Evolutionary conservation across 2,113 vertebrate genomes (phyloP).

Genomic region (Zonotrichia leucophrys): DNA sequence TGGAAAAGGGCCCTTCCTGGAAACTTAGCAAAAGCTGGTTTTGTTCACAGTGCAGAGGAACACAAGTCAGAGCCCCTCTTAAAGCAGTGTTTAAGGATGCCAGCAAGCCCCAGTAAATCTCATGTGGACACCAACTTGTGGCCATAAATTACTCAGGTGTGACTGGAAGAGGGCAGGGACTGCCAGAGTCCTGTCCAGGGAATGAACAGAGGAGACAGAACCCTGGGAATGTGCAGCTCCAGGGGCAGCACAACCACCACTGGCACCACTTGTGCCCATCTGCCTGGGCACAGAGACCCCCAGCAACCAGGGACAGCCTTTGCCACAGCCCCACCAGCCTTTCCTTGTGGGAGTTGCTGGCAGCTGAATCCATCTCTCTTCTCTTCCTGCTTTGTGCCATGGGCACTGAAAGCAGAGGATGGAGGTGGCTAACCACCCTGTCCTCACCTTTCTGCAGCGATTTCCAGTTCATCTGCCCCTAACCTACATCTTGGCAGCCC

Average conservation of each 20-base stretch:
- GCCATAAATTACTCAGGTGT: neutral
- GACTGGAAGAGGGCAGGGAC: neutral
- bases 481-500: neutral
- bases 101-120: neutral
- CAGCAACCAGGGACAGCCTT: neutral
- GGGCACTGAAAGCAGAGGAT: neutral
- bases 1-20: neutral
- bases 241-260: rapidly evolving
- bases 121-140: neutral
- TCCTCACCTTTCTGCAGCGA: rapidly evolving
- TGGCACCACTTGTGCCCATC: rapidly evolving
- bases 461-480: neutral
- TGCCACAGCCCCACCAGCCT: neutral
- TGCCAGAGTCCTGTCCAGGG: neutral
- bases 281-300: neutral
- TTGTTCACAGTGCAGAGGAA: rapidly evolving
- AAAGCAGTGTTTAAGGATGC: neutral
- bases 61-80: neutral
- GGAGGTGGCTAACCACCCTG: rapidly evolving
- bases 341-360: neutral
- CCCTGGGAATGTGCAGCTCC: neutral
- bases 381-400: neutral
- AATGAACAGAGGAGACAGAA: neutral
- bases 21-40: neutral
- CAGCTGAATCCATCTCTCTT: neutral